Evolutionary conservation across 2,797 vertebrate species (phyloP), one percentile per base, ranked within the genome.

Genomic region (Cirrhinus molitorella): DNA sequence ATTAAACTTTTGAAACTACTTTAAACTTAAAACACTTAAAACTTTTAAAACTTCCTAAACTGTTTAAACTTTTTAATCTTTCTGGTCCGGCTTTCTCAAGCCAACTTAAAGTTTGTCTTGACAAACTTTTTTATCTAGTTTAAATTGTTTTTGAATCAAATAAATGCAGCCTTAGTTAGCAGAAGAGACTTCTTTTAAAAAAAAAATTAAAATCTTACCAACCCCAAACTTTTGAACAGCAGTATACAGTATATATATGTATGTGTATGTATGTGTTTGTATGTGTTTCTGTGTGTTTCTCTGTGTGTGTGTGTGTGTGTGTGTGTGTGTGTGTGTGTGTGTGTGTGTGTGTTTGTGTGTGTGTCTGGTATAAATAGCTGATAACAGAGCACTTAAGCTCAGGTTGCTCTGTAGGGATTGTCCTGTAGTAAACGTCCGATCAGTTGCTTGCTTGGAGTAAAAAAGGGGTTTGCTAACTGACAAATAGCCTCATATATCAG

Each of bases 401-500:
- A n/a, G 25, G 57, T 78, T 49, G 59, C 59, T 65, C 75, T 45
- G 6, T 16, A 31, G 59, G 57, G 43, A 65, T 47, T 34, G 63
- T 67, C 77, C 61, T 53, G 45, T 67, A 65, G 45, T 66, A 79
- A 66, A 77, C 25, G 57, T 25, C 55, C 13, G 25, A 77, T 65
- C 13, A 53, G 77, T 67, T 34, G 28, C 21, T 66, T 51, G 7
- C 19, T 53, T 79, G 63, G 45, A 51, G 59, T 28, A 63, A 61
- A 59, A 79, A 76, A 34, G 23, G 47, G 21, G 45, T 79, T 79
- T 53, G 77, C 45, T 67, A 40, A 67, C 34, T 79, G 28, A 53
- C 28, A 53, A 79, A 79, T 67, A 53, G 45, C 61, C 28, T 78
- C 57, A 65, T 65, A 65, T n/a, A 65, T 47, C 75, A 61, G 75